Percentiles rank a stretch among this genome's conserved stretches.
These are phyloP conservation scores for Coregonus sp. DNA, from an alignment of 2,797 vertebrate species.

Conservation along the genomic window DNA sequence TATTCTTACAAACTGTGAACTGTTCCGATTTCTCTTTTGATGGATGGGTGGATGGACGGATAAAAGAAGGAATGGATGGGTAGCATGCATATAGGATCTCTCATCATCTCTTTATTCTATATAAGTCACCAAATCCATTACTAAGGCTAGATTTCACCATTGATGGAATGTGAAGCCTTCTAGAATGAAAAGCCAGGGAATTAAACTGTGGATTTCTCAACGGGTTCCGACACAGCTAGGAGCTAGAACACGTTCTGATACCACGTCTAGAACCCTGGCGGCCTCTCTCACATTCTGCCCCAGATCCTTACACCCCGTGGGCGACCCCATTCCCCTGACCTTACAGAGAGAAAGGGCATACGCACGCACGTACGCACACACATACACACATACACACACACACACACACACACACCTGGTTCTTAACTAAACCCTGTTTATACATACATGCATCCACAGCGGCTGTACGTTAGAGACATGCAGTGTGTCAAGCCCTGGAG, in stretches of 20 bases:
- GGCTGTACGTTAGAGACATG: neutral
- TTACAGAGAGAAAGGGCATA: neutral
- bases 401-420: neutral
- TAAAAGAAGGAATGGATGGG: no score
- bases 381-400: neutral
- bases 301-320: constrained; percentile 27
- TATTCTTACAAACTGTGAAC: no score
- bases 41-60: no score
- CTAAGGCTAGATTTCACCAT: neutral
- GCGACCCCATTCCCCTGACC: constrained; percentile 33
- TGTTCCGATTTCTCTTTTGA: no score
- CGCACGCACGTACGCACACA: constrained; percentile 1
- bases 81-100: no score
- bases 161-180: neutral
- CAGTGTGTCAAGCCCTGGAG: neutral
- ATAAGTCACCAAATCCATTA: no score
- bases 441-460: neutral
- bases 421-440: neutral
- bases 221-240: neutral
- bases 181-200: neutral
- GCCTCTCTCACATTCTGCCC: constrained; percentile 3
- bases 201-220: neutral
- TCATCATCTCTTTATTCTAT: no score
- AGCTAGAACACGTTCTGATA: neutral
- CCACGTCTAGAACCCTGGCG: neutral